Evolutionary conservation across 2,797 vertebrate species (phyloP).

Genomic region (Hippopotamyrus pictus): DNA sequence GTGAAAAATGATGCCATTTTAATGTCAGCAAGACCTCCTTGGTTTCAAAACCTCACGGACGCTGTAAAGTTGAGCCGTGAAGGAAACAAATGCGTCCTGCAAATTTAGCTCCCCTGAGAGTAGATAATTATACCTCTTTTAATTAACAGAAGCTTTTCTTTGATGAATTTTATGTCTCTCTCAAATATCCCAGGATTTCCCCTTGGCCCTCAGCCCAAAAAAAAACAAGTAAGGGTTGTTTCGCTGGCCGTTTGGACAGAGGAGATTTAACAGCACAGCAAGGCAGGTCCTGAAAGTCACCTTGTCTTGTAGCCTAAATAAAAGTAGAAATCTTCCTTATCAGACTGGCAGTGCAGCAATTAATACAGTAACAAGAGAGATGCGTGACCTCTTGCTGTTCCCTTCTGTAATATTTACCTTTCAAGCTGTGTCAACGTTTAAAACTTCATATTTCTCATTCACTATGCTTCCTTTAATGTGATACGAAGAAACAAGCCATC

Average conservation of each 20-base stretch:
- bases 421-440: background rate
- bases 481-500: background rate
- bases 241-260: background rate
- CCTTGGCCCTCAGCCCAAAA: background rate
- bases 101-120: background rate
- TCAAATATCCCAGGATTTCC: conserved; percentile 5
- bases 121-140: background rate
- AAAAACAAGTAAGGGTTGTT: background rate
- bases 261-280: background rate
- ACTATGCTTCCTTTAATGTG: background rate
- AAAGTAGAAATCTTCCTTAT: background rate
- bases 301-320: background rate
- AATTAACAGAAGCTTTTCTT: conserved; percentile 2
- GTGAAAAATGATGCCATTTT: background rate
- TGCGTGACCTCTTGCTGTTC: background rate
- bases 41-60: background rate
- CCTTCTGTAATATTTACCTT: background rate
- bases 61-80: background rate
- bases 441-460: background rate
- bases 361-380: background rate
- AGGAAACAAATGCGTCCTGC: background rate
- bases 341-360: background rate
- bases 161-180: background rate
- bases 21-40: background rate
- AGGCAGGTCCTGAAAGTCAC: background rate